Evolutionary conservation across 2,797 vertebrate species (phyloP).

Genomic region (Chanos chanos): DNA sequence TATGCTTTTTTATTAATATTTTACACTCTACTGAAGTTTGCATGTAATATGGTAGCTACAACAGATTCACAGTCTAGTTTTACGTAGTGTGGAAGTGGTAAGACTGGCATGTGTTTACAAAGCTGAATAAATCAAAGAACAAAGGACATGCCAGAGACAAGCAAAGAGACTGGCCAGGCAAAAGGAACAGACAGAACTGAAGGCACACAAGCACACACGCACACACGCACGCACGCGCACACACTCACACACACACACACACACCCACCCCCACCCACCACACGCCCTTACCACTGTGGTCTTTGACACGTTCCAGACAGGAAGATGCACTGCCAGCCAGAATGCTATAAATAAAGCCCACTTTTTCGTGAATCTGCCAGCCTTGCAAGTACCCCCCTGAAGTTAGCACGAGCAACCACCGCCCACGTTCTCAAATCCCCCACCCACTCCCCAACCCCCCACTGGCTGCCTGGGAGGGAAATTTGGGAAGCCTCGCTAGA

Average conservation of each 20-base stretch:
- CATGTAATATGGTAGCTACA: too few species aligned
- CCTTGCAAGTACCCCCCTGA: conserved; percentile 59
- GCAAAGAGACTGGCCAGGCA: neutral
- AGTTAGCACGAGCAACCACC: conserved; percentile 64
- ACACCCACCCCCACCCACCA: too few species aligned
- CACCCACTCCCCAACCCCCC: conserved; percentile 63
- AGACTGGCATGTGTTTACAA: too few species aligned
- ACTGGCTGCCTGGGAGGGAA: conserved; percentile 53
- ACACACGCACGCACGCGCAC: conserved; percentile 1
- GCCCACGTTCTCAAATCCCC: conserved; percentile 62
- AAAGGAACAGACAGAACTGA: conserved; percentile 6
- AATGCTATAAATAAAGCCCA: conserved; percentile 61
- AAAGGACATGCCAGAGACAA: neutral
- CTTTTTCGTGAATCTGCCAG: conserved; percentile 50
- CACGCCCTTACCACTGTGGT: conserved; percentile 18
- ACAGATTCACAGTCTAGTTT: too few species aligned
- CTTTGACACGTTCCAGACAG: conserved; percentile 47
- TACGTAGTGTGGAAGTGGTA: too few species aligned
- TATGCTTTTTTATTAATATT: too few species aligned
- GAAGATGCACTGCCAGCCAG: conserved; percentile 48
- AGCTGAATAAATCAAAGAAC: too few species aligned
- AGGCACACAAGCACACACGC: conserved; percentile 10
- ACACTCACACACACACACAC: neutral
- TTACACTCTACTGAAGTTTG: too few species aligned
- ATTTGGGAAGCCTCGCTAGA: conserved; percentile 50